Percentiles rank a stretch among this genome's conserved stretches.
These are phyloP conservation scores for Anas acuta DNA, from an alignment of 2,797 vertebrate species.

Conservation along the genomic window DNA sequence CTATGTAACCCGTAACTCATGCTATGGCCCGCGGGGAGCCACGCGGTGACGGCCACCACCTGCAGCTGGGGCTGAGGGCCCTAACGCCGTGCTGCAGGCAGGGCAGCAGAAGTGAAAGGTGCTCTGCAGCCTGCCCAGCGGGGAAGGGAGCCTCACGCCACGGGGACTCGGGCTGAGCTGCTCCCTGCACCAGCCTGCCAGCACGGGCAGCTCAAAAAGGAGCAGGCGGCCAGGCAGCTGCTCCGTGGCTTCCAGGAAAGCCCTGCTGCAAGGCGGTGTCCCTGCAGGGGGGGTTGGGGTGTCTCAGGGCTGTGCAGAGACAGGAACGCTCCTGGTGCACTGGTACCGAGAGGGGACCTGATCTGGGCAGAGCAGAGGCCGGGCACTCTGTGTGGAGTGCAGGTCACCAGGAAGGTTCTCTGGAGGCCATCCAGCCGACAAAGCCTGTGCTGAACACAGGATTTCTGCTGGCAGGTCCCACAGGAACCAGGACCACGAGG, in stretches of 20 bases:
- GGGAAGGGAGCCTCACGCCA: neutral
- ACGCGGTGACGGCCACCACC: rapidly evolving
- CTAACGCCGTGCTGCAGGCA: neutral
- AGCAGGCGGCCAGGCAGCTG: neutral
- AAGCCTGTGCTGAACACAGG: rapidly evolving
- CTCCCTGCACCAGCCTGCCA: neutral
- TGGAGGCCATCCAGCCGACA: neutral
- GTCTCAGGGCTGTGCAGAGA: neutral
- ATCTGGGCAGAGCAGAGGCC: neutral
- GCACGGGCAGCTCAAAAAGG: rapidly evolving
- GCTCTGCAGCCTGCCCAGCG: neutral
- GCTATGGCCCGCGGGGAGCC: rapidly evolving
- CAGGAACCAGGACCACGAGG: neutral
- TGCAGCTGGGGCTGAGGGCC: neutral
- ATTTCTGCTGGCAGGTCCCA: neutral
- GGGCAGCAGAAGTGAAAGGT: neutral
- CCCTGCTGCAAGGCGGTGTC: neutral
- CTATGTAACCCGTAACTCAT: neutral
- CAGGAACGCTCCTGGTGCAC: neutral
- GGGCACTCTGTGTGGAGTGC: rapidly evolving
- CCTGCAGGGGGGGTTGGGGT: rapidly evolving
- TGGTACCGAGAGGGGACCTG: neutral
- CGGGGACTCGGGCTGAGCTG: neutral
- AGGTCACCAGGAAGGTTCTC: neutral
- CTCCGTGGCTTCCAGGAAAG: neutral